Conservation (phyloP, 2,113 vertebrate genomes). For the Archilochus colubris region DNA sequence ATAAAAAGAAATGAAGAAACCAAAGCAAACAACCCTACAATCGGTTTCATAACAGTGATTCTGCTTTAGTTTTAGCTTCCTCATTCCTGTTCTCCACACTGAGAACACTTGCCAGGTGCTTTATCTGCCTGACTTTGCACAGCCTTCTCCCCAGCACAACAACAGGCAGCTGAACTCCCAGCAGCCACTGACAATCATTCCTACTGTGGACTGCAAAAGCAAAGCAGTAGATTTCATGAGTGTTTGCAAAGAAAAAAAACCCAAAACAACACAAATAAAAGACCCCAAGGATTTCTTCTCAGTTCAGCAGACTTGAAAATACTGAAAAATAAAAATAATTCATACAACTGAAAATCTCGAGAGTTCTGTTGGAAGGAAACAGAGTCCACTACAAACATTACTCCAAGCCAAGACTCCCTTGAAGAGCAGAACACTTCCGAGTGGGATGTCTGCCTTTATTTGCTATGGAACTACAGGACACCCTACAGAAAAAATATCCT, state of each 20-base stretch:
- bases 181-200: not conserved
- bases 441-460: not conserved
- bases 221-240: not conserved
- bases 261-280: no score
- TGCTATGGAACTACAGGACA: not conserved
- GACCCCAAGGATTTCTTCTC: not conserved
- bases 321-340: not conserved
- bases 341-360: not conserved
- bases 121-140: not conserved
- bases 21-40: not conserved
- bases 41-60: not conserved
- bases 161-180: not conserved
- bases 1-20: not conserved
- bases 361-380: not conserved
- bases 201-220: not conserved
- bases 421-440: not conserved
- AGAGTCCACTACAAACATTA: not conserved
- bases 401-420: not conserved
- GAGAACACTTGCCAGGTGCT: not conserved
- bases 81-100: not conserved
- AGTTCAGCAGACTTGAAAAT: not conserved
- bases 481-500: not conserved
- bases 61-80: not conserved
- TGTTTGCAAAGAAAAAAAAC: not conserved
- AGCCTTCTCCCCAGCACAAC: not conserved